Conservation (phyloP, 2,888 invertebrate genomes). For the Pseudoips prasinana region DNA sequence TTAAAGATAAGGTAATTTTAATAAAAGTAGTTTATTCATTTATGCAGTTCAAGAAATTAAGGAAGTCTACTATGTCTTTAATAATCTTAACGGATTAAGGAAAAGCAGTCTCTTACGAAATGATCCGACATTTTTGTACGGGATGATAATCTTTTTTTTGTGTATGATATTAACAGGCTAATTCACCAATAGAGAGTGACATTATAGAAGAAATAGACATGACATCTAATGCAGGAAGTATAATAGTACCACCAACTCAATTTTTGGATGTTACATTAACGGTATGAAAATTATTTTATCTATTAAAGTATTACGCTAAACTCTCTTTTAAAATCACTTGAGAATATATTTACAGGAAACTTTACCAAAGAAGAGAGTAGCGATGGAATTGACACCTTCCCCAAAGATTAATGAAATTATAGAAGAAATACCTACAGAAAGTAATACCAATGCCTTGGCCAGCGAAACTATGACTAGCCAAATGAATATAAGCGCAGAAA, state of each 20-base stretch:
- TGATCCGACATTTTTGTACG: too few relatives aligned
- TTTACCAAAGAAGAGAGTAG: constrained; percentile 45
- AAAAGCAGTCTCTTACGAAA: too few relatives aligned
- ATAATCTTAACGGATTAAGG: too few relatives aligned
- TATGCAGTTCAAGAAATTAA: neutral
- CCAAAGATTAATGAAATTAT: constrained; percentile 30
- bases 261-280: constrained; percentile 52
- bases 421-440: constrained; percentile 19
- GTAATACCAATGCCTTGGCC: constrained; percentile 21
- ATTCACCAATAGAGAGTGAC: constrained; percentile 22
- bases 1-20: constrained; percentile 6
- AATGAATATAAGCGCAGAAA: constrained; percentile 39
- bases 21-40: neutral
- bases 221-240: constrained; percentile 31
- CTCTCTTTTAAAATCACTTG: too few relatives aligned
- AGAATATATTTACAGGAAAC: constrained; percentile 41
- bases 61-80: too few relatives aligned
- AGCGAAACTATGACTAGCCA: constrained; percentile 43
- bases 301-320: too few relatives aligned
- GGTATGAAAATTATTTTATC: constrained; percentile 19
- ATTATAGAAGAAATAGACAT: constrained; percentile 50
- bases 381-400: constrained; percentile 44
- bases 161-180: neutral
- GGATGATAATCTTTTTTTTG: neutral
- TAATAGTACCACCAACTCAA: constrained; percentile 59